Evolutionary conservation across 1,140 invertebrate species (phyloP), one percentile per base, ranked within the genome.

Genomic region (Drosophila baimaii): DNA sequence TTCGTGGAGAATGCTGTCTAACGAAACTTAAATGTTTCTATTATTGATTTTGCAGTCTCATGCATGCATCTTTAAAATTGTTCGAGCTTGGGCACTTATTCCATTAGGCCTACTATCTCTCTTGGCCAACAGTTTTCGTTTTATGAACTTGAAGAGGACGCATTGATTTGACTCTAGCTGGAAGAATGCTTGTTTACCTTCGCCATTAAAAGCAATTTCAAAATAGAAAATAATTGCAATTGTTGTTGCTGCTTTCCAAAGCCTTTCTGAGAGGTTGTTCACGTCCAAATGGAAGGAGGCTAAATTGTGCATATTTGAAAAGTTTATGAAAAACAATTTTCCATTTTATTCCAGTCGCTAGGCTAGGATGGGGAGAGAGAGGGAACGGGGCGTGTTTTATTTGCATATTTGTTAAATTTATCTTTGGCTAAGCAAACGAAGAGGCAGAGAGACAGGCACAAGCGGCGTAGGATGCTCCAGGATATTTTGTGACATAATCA

Each of bases 331-430:
- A 69, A 83, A 86, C 68, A 70, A 88, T 83, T 82, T 68, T 59
- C 39, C 46, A 81, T 51, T 41, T 57, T 52, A 29, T 35, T 64
- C 13, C 17, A 31, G 29, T 8, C 23, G 25, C 15, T 15, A 23
- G 63, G 9, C 44, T n/a, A n/a, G n/a, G n/a, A n/a, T n/a, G 13
- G 15, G 37, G 21, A 44, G 27, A 25, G 15, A 47, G 56, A 37
- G 43, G 54, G 27, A 25, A 17, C 47, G 56, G 43, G 43, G 54
- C 25, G 39, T 23, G 27, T 27, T 41, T 64, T 83, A 88, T 88
- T 88, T 88, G 83, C 83, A 88, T 88, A 88, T 89, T 80, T 83
- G 66, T 83, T 77, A 88, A 88, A 86, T 86, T 88, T 88, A 86
- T 86, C 76, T 88, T 74, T 61, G 46, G 68, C 47, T 65, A 62